phyloP scores from a whole-genome alignment of 2,113 vertebrate species.

The Carollia perspicillata region DNA sequence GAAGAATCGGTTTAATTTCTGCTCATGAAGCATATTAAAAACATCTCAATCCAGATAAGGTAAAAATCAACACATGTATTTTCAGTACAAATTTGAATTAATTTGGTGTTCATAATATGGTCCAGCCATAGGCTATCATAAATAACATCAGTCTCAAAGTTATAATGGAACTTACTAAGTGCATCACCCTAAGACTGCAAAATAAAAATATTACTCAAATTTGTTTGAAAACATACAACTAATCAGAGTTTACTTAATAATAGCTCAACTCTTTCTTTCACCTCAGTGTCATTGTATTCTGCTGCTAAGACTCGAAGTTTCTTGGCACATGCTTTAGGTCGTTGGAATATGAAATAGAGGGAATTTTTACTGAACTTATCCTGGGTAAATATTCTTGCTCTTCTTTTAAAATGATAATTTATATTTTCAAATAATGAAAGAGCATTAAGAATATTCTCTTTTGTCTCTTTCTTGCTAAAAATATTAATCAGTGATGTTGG shows the following conservation, averaged over 20 bases:
- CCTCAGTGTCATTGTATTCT: constrained; percentile 71
- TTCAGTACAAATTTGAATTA: constrained; percentile 64
- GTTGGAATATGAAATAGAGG: constrained; percentile 72
- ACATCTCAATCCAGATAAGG: constrained; percentile 71
- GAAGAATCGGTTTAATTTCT: constrained; percentile 64
- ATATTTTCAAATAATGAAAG: constrained; percentile 75
- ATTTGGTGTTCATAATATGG: constrained; percentile 54
- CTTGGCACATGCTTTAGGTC: constrained; percentile 74
- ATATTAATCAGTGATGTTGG: constrained; percentile 74
- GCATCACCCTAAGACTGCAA: constrained; percentile 32
- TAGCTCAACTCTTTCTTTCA: constrained; percentile 71
- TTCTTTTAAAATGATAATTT: constrained; percentile 75
- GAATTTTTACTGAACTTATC: constrained; percentile 75
- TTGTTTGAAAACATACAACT: constrained; percentile 32
- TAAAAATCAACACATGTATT: constrained; percentile 68
- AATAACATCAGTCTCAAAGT: constrained; percentile 55
- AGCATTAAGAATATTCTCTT: constrained; percentile 73
- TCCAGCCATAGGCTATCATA: constrained; percentile 27
- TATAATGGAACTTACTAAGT: constrained; percentile 58
- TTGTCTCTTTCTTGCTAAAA: constrained; percentile 75
- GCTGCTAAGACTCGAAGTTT: constrained; percentile 72
- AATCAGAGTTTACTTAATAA: constrained; percentile 72
- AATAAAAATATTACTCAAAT: constrained; percentile 53
- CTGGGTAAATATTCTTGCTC: constrained; percentile 70
- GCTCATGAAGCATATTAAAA: constrained; percentile 76